Conservation (phyloP, 2,113 vertebrate species). For the Crotalus helleri region DNA sequence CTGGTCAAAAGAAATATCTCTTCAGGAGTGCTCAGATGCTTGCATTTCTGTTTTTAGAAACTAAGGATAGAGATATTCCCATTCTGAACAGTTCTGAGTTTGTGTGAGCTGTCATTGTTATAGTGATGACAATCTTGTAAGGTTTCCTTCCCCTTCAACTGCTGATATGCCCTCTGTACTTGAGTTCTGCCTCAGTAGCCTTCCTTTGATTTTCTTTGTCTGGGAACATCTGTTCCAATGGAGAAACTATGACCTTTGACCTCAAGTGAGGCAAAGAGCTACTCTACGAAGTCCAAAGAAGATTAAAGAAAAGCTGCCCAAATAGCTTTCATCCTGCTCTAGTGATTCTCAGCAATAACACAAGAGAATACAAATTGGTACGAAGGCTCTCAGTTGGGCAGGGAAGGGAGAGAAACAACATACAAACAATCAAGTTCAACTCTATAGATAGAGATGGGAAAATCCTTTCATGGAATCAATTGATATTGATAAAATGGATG, state of each 20-base stretch:
- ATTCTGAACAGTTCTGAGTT: neutral
- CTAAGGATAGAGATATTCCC: neutral
- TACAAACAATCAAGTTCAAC: neutral
- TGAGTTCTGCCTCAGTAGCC: neutral
- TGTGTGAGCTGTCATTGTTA: neutral
- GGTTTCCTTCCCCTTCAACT: conserved; percentile 17
- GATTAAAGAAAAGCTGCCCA: conserved; percentile 21
- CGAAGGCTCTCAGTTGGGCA: neutral
- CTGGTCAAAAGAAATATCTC: neutral
- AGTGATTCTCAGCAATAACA: conserved; percentile 5
- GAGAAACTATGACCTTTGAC: conserved; percentile 22
- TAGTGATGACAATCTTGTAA: neutral
- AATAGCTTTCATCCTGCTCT: conserved; percentile 30
- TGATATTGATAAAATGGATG: neutral
- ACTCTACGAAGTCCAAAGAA: conserved; percentile 12
- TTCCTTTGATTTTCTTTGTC: neutral
- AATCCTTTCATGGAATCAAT: neutral
- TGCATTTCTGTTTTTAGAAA: neutral
- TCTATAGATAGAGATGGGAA: neutral
- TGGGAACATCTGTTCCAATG: conserved; percentile 19
- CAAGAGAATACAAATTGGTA: conserved; percentile 20
- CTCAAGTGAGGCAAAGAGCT: conserved; percentile 10
- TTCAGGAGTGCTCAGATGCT: neutral
- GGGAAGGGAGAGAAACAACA: neutral
- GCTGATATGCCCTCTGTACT: conserved; percentile 2